phyloP scores from a whole-genome alignment of 2,888 invertebrate species.

The Drosophila cyrtoloma region DNA sequence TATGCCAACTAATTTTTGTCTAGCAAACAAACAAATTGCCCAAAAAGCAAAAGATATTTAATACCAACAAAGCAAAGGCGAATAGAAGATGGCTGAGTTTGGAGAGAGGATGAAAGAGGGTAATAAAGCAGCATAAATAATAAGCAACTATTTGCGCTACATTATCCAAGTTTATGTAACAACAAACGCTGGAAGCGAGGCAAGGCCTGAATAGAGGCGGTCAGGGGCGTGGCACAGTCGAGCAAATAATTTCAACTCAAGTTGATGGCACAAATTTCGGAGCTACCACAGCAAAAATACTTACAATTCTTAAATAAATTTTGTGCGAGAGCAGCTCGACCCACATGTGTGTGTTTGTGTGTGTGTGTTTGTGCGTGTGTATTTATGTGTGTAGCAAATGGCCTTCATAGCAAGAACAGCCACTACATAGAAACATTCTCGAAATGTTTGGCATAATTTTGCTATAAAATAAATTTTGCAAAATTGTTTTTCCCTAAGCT shows the following conservation, averaged over 20 bases:
- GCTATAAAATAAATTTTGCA: slow-evolving; percentile 84
- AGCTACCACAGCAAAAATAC: slow-evolving; percentile 70
- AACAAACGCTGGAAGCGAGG: slow-evolving; percentile 20
- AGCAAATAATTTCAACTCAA: slow-evolving; percentile 75
- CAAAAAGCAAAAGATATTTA: slow-evolving; percentile 58
- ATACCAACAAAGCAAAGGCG: slow-evolving; percentile 7
- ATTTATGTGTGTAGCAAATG: slow-evolving; percentile 60
- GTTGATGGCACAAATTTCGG: slow-evolving; percentile 74
- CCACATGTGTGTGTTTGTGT: slow-evolving; percentile 1
- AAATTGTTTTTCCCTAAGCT: slow-evolving; percentile 82
- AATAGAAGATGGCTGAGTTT: neutral
- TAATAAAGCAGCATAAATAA: slow-evolving; percentile 78
- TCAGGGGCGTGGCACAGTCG: slow-evolving; percentile 24
- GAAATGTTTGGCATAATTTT: slow-evolving; percentile 84
- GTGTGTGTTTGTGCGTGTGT: slow-evolving; percentile 12
- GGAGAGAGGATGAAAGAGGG: slow-evolving; percentile 3
- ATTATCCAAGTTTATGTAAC: slow-evolving; percentile 78
- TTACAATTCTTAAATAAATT: slow-evolving; percentile 81
- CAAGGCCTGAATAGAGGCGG: neutral
- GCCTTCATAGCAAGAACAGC: slow-evolving; percentile 54
- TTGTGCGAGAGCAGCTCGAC: slow-evolving; percentile 49
- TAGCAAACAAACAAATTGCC: slow-evolving; percentile 66
- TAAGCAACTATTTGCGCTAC: slow-evolving; percentile 82
- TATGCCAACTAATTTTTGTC: slow-evolving; percentile 76
- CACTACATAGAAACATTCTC: slow-evolving; percentile 78